A percentile compares a stretch with the other conserved stretches of the same genome.
Conservation (phyloP, 1,140 invertebrate genomes). For the Hyles euphorbiae region DNA sequence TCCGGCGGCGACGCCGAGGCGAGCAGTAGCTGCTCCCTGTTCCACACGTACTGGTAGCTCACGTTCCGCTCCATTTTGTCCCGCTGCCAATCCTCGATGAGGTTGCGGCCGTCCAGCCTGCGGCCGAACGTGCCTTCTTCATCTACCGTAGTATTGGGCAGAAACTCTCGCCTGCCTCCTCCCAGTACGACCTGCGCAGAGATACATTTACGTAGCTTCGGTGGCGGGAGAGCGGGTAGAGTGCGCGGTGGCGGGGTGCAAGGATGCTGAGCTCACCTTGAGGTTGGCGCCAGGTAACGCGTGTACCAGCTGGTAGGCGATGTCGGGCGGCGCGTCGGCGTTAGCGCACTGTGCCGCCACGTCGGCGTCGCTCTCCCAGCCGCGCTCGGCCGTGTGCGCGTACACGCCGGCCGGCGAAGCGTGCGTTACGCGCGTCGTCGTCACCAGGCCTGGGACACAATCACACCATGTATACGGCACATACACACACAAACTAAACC, state of each 20-base stretch:
- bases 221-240: no score
- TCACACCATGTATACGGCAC: no score
- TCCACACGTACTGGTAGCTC: constrained; percentile 80
- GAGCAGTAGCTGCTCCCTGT: constrained; percentile 78
- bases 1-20: constrained; percentile 80
- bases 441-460: constrained; percentile 11
- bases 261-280: constrained; percentile 40
- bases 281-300: constrained; percentile 78
- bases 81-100: constrained; percentile 65
- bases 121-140: constrained; percentile 81
- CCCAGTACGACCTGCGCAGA: constrained; percentile 79
- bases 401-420: constrained; percentile 15
- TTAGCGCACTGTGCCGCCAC: constrained; percentile 64
- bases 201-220: no score
- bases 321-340: constrained; percentile 78
- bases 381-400: constrained; percentile 1
- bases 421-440: constrained; percentile 15
- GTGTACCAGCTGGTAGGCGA: constrained; percentile 84
- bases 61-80: constrained; percentile 72
- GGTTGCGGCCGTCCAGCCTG: constrained; percentile 75
- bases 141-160: constrained; percentile 77
- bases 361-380: constrained; percentile 2
- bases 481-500: no score
- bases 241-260: no score
- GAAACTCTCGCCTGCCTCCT: constrained; percentile 83